phyloP scores from a whole-genome alignment of 2,797 vertebrate species.

The Tenualosa thibaudeaui region DNA sequence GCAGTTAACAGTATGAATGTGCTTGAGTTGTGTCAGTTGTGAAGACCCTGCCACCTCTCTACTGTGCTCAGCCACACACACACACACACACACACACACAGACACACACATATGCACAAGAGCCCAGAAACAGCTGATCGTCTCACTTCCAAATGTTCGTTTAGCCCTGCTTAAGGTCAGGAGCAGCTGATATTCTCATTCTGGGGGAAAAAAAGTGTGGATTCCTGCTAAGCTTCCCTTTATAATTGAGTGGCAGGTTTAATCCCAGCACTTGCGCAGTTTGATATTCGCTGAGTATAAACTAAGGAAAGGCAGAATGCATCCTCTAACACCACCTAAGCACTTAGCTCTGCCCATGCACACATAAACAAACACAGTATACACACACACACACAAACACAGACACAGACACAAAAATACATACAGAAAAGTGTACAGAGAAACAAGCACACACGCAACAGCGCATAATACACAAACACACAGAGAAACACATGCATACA shows the following conservation, averaged over 20 bases:
- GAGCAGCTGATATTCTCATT: slow-evolving; percentile 66
- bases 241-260: slow-evolving; percentile 62
- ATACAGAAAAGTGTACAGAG: background rate
- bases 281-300: slow-evolving; percentile 44
- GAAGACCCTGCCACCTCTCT: background rate
- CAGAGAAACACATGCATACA: too few relatives aligned
- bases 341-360: slow-evolving; percentile 49
- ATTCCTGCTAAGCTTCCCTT: slow-evolving; percentile 60
- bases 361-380: background rate
- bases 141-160: slow-evolving; percentile 64
- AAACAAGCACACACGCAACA: too few relatives aligned
- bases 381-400: slow-evolving; percentile 47
- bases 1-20: background rate
- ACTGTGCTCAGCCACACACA: background rate
- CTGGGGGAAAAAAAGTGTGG: slow-evolving; percentile 60
- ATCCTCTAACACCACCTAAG: slow-evolving; percentile 40
- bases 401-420: background rate
- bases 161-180: slow-evolving; percentile 71
- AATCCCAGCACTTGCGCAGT: background rate
- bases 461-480: too few relatives aligned
- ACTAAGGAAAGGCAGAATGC: slow-evolving; percentile 39
- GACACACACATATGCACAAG: background rate
- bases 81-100: slow-evolving; percentile 1
- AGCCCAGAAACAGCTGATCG: slow-evolving; percentile 45
- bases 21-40: background rate